These are phyloP conservation scores for Lacanobia wlatinum DNA, from an alignment of 2,888 invertebrate species.

Conservation along the genomic window DNA sequence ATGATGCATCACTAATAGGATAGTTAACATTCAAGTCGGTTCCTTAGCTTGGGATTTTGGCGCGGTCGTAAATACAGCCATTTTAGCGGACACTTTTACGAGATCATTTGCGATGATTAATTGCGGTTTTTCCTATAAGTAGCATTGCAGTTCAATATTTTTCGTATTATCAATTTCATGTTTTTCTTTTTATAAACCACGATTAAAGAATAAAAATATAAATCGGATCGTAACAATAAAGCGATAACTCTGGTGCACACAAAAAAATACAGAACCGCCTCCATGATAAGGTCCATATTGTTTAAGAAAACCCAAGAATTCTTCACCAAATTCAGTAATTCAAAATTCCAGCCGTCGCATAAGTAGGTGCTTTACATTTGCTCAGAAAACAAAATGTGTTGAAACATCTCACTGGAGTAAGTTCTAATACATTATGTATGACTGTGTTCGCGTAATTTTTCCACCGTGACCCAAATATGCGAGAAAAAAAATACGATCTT, in stretches of 20 bases:
- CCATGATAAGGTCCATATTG: neutral
- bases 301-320: neutral
- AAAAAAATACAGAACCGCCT: no score
- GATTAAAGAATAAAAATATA: no score
- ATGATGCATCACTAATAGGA: constrained; percentile 5
- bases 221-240: no score
- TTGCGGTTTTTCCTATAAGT: neutral
- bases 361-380: constrained; percentile 18
- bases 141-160: neutral
- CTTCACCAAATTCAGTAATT: constrained; percentile 22
- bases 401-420: constrained; percentile 39
- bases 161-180: no score
- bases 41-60: constrained; percentile 19
- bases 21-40: constrained; percentile 27
- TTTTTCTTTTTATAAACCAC: no score
- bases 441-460: constrained; percentile 55
- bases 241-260: no score
- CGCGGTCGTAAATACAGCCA: constrained; percentile 28
- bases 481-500: constrained; percentile 10
- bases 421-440: constrained; percentile 52
- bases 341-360: constrained; percentile 9
- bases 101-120: constrained; percentile 6
- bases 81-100: neutral
- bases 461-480: constrained; percentile 44
- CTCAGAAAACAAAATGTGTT: constrained; percentile 29